A percentile compares a stretch with the other conserved stretches of the same genome.
These are phyloP conservation scores for Chamaea fasciata DNA, from an alignment of 2,113 vertebrate species.

Conservation along the genomic window DNA sequence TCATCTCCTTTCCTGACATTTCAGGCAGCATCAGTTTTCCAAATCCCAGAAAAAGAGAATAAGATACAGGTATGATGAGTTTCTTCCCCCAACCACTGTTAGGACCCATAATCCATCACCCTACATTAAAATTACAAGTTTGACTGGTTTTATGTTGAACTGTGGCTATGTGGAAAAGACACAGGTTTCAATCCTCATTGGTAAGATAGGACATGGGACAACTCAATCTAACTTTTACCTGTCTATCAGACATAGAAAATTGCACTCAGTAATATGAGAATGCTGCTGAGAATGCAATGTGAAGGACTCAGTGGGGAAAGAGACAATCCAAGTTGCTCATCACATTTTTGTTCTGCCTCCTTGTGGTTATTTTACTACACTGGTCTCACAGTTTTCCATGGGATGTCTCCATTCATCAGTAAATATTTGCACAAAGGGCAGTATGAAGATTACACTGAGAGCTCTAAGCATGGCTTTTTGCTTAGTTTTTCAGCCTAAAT, in stretches of 20 bases:
- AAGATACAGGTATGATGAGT: background rate
- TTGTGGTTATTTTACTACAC: background rate
- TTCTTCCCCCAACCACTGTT: background rate
- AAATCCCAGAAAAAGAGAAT: background rate
- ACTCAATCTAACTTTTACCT: background rate
- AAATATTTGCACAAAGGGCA: background rate
- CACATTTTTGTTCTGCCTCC: background rate
- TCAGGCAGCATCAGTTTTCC: background rate
- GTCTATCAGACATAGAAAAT: background rate
- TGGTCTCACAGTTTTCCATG: background rate
- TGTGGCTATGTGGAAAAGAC: background rate
- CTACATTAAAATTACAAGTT: background rate
- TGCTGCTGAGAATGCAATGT: background rate
- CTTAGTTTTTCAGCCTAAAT: background rate
- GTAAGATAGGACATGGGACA: background rate
- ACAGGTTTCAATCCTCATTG: background rate
- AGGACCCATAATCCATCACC: background rate
- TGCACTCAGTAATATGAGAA: background rate
- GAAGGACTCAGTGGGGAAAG: background rate
- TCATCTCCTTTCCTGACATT: background rate
- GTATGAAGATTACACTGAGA: background rate
- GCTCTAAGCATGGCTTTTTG: background rate
- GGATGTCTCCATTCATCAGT: background rate
- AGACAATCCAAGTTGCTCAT: background rate
- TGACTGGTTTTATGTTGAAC: background rate